Evolutionary conservation across 1,140 invertebrate species (phyloP), one percentile per base, ranked within the genome.

Genomic region (Rhyzopertha dominica): DNA sequence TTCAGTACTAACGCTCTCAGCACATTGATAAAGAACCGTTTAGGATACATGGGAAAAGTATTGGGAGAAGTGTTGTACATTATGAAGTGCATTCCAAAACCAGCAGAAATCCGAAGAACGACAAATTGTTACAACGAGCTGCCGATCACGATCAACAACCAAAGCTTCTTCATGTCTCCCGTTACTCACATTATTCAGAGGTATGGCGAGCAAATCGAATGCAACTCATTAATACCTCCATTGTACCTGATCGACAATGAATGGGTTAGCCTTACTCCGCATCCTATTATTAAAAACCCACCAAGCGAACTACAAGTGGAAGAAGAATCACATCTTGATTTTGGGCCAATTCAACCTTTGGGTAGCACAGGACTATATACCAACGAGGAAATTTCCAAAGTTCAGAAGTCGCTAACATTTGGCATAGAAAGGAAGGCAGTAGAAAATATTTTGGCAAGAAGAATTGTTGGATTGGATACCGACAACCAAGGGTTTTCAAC

Each of bases 341-440:
- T 48, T 34, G 12, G 23, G 22, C 39, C 20, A 5, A 48, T 43
- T 26, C 22, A 43, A 28, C 23, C 29, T n/a, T 35, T 48, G 18
- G 46, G 46, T 1, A 8, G 9, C 12, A 18, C 18, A 8, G 39
- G 46, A 12, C 17, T 48, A n/a, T 48, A 48, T 36, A 43, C 39
- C 2, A 38, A 48, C 42, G 40, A 43, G 10, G 32, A 43, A 43
- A 22, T 48, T 18, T 4, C 13, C 2, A 43, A 28, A 26, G 31
- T 32, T 34, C 46, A 48, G 19, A 29, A 35, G 16, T 3, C 13
- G 14, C 18, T 43, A 34, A 43, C 39, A 12, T 48, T 48, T 43
- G 46, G 46, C n/a, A 34, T 22, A 5, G 13, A 43, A 36, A n/a
- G 46, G 14, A 8, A 29, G 14, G 32, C 32, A 35, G 40, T 48